These are phyloP conservation scores for Ptychoptera contaminata DNA, from an alignment of 2,888 invertebrate species.

Conservation along the genomic window DNA sequence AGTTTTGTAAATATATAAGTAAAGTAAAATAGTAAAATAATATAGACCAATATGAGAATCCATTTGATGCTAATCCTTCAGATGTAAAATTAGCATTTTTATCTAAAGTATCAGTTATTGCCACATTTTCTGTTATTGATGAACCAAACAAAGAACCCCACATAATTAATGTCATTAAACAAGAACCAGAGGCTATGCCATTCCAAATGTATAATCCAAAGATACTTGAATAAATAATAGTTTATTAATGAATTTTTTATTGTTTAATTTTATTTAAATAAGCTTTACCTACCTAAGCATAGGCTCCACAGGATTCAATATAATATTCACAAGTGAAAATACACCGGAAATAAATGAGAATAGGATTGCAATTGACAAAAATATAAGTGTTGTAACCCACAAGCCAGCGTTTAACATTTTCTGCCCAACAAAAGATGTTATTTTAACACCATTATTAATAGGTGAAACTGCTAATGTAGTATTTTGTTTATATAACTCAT, in stretches of 20 bases:
- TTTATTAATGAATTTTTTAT: neutral
- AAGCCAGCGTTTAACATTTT: conserved; percentile 26
- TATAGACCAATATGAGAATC: conserved; percentile 32
- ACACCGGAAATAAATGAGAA: conserved; percentile 33
- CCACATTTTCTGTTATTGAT: conserved; percentile 24
- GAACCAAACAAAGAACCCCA: conserved; percentile 28
- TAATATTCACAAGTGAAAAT: conserved; percentile 41
- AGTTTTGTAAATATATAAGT: too few relatives aligned
- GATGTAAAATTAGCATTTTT: conserved; percentile 16
- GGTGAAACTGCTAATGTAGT: too few relatives aligned
- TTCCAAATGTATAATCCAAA: conserved; percentile 46
- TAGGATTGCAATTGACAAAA: conserved; percentile 33
- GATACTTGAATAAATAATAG: conserved; percentile 11
- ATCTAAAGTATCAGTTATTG: conserved; percentile 26
- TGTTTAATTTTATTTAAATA: neutral
- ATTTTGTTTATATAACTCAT: conserved; percentile 1
- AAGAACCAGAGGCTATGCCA: conserved; percentile 27
- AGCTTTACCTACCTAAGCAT: conserved; percentile 33
- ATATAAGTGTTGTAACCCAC: conserved; percentile 39
- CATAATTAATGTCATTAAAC: conserved; percentile 22
- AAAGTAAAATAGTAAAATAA: too few relatives aligned
- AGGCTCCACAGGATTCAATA: conserved; percentile 40
- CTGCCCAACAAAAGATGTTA: neutral
- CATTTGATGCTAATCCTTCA: conserved; percentile 23
- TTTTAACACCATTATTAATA: neutral